A percentile compares a stretch with the other conserved stretches of the same genome.
Conservation (phyloP, 2,113 vertebrate genomes). For the Lophotis ruficrista region DNA sequence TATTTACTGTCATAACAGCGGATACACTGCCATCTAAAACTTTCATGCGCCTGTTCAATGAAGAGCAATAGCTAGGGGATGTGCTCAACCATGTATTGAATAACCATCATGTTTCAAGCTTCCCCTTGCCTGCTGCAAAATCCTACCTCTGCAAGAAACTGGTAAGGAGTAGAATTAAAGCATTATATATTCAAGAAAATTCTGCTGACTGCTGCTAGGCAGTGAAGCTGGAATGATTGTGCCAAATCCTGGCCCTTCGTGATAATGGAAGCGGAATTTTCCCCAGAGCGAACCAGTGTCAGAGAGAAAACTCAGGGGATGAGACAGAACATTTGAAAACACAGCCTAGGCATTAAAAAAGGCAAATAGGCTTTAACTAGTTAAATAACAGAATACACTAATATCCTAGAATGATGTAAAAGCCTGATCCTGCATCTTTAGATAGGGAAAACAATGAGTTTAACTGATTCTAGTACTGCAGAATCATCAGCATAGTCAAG, state of each 20-base stretch:
- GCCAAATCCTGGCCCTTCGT: conserved; percentile 22
- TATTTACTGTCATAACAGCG: neutral
- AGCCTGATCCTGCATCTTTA: neutral
- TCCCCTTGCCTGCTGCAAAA: neutral
- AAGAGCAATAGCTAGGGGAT: neutral
- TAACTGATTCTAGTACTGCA: conserved; percentile 36
- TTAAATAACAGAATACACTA: neutral
- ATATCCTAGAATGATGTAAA: neutral
- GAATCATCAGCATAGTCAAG: conserved; percentile 9
- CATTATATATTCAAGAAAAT: conserved; percentile 55
- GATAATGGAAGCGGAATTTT: conserved; percentile 33
- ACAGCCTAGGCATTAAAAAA: neutral
- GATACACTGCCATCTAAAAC: neutral
- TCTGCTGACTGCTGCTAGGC: conserved; percentile 55
- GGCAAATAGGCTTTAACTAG: neutral
- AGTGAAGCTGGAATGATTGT: conserved; percentile 20
- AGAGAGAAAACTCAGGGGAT: neutral
- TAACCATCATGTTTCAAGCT: neutral
- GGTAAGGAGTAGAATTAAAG: conserved; percentile 10
- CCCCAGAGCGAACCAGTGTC: conserved; percentile 3
- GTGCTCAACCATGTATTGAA: neutral
- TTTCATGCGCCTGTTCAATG: neutral
- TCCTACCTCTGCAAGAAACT: neutral
- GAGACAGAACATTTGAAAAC: neutral
- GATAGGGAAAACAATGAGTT: neutral